Conservation (phyloP, 1,140 invertebrate species). For the Samia ricini region DNA sequence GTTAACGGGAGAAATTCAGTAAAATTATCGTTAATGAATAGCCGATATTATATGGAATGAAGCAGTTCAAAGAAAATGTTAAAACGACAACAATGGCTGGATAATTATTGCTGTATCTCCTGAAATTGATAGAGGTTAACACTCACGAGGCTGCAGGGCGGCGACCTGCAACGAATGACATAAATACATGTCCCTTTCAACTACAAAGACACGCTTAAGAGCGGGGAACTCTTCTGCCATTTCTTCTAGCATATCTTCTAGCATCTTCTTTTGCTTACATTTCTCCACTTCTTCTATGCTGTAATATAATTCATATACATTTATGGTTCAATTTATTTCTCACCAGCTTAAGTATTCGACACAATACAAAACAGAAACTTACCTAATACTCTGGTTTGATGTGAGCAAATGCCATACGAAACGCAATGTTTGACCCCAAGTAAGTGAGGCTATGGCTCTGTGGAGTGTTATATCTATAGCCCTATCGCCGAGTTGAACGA, state of each 20-base stretch:
- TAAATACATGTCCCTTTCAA: conserved; percentile 94
- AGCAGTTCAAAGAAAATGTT: too few species aligned
- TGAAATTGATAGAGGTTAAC: conserved; percentile 9
- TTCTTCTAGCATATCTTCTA: conserved; percentile 94
- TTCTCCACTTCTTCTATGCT: conserved; percentile 95
- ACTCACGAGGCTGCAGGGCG: conserved; percentile 75
- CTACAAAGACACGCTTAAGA: conserved; percentile 93
- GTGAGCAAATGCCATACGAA: conserved; percentile 90
- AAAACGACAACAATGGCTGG: too few species aligned
- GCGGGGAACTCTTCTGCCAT: conserved; percentile 96
- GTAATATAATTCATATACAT: conserved; percentile 26
- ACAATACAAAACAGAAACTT: conserved; percentile 26
- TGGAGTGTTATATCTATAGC: conserved; percentile 94
- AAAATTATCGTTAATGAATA: too few species aligned
- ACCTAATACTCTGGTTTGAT: conserved; percentile 89
- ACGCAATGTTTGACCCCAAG: conserved; percentile 92
- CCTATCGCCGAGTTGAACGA: conserved; percentile 93
- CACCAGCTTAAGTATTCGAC: background rate
- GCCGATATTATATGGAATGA: too few species aligned
- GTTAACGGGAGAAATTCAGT: too few species aligned
- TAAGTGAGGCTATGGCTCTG: conserved; percentile 88
- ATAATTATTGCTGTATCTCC: too few species aligned
- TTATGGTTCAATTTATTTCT: background rate
- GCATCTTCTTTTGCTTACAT: conserved; percentile 93
- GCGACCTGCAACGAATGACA: conserved; percentile 92